Conservation (phyloP, 2,888 invertebrate genomes). For the Agrotis ipsilon region DNA sequence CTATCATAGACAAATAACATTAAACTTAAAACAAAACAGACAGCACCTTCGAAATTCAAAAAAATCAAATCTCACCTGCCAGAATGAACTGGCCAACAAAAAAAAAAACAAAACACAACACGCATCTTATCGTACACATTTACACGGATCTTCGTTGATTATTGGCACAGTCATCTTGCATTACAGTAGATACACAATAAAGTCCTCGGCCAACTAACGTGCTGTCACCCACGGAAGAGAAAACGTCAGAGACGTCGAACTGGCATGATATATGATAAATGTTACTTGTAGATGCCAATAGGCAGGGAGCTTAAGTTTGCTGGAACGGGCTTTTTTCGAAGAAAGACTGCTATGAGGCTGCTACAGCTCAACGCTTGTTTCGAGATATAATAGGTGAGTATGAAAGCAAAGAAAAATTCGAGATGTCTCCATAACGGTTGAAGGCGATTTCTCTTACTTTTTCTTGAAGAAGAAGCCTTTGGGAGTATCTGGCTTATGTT, state of each 20-base stretch:
- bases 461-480: too few species aligned
- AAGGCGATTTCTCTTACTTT: too few species aligned
- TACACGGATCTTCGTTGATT: conserved; percentile 64
- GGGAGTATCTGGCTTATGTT: too few species aligned
- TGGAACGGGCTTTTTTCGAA: conserved; percentile 65
- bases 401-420: too few species aligned
- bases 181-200: conserved; percentile 76
- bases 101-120: conserved; percentile 28
- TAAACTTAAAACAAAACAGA: conserved; percentile 7
- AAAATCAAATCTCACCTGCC: conserved; percentile 20
- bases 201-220: conserved; percentile 80
- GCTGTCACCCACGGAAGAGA: conserved; percentile 88
- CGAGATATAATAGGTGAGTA: too few species aligned
- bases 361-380: too few species aligned
- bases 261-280: conserved; percentile 88
- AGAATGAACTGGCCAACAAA: conserved; percentile 8
- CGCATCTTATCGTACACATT: conserved; percentile 40
- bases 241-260: conserved; percentile 87
- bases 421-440: too few species aligned
- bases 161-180: conserved; percentile 65
- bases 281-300: conserved; percentile 80
- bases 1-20: background rate
- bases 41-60: conserved; percentile 5
- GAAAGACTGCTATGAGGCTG: background rate
- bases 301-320: conserved; percentile 56